A percentile compares a stretch with the other conserved stretches of the same genome.
These are phyloP conservation scores for Epinephelus lanceolatus DNA, from an alignment of 2,113 vertebrate genomes.

Conservation along the genomic window DNA sequence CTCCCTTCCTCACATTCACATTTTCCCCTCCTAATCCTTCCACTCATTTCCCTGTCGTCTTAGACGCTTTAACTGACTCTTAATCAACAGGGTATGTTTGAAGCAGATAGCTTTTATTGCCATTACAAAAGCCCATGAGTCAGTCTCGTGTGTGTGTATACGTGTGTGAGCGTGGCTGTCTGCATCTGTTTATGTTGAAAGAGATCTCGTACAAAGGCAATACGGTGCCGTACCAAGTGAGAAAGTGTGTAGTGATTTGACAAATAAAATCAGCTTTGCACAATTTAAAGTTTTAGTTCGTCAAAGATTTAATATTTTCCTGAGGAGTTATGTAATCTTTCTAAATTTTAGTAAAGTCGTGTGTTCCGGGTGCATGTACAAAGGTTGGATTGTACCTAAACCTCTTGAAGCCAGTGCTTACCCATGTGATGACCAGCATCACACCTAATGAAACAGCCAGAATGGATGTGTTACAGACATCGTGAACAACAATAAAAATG, in stretches of 20 bases:
- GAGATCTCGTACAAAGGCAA: not conserved
- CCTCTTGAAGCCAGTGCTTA: not conserved
- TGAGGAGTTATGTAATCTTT: not conserved
- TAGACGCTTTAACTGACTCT: constrained; percentile 53
- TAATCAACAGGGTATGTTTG: constrained; percentile 70
- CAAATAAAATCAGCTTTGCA: not conserved
- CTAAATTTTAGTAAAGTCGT: not conserved
- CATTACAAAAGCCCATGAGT: constrained; percentile 42
- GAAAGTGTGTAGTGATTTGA: not conserved
- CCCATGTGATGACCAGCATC: constrained; percentile 21
- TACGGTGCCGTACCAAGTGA: not conserved
- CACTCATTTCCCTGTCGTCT: constrained; percentile 19
- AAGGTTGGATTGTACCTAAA: constrained; percentile 20
- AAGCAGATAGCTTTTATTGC: constrained; percentile 62
- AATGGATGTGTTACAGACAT: not conserved
- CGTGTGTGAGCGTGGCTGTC: constrained; percentile 26
- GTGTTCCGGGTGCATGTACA: constrained; percentile 11
- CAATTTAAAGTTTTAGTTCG: not conserved
- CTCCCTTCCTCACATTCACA: not conserved
- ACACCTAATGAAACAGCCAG: constrained; percentile 50
- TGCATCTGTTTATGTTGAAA: constrained; percentile 19
- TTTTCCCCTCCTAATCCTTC: not conserved
- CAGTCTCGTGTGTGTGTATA: constrained; percentile 13
- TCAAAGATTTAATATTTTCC: not conserved
- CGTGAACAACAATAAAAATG: not conserved